phyloP scores from a whole-genome alignment of 2,888 invertebrate genomes.

The Melanargia galathea region DNA sequence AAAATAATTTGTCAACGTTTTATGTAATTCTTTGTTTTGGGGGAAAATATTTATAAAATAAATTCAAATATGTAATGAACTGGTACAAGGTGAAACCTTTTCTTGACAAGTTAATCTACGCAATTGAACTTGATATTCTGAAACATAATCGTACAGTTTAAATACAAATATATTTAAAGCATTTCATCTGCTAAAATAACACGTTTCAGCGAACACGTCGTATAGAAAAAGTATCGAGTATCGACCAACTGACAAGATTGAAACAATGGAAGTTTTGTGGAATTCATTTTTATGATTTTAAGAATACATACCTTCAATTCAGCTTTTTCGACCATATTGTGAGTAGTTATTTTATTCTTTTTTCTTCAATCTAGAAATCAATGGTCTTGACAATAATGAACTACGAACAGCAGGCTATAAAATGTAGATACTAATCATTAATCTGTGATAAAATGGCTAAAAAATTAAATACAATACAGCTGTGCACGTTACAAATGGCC shows the following conservation, averaged over 20 bases:
- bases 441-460: neutral
- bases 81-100: neutral
- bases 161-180: neutral
- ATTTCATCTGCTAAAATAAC: conserved; percentile 7
- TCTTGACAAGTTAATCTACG: neutral
- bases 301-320: conserved; percentile 62
- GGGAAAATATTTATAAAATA: neutral
- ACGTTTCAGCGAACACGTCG: conserved; percentile 27
- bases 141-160: neutral
- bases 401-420: conserved; percentile 23
- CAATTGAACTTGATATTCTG: neutral
- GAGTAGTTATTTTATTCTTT: conserved; percentile 12
- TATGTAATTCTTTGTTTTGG: neutral
- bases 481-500: conserved; percentile 46
- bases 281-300: conserved; percentile 28
- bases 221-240: conserved; percentile 53
- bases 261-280: conserved; percentile 61
- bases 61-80: neutral
- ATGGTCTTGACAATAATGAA: neutral
- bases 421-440: no score
- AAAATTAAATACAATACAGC: conserved; percentile 39
- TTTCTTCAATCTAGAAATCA: conserved; percentile 18
- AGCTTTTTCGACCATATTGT: conserved; percentile 62
- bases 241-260: conserved; percentile 62
- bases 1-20: neutral